Conservation (phyloP, 1,140 invertebrate genomes). For the Leptinotarsa defecta region DNA sequence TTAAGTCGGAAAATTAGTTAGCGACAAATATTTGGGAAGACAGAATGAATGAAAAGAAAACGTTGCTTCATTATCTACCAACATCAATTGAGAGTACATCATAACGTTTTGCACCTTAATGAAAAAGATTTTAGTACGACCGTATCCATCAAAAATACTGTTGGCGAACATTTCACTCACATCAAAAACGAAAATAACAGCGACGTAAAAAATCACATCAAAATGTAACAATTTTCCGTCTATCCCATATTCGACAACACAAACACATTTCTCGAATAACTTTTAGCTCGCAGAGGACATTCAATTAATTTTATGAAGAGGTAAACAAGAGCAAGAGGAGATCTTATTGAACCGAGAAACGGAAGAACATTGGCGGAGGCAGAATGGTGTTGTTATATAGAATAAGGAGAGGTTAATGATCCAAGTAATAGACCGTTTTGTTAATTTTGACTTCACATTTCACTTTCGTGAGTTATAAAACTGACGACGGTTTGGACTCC, state of each 20-base stretch:
- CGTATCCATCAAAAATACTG: background rate
- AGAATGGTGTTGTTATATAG: background rate
- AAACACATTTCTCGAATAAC: slow-evolving; percentile 24
- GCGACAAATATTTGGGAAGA: too few species aligned
- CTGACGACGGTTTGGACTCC: too few species aligned
- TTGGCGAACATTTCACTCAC: background rate
- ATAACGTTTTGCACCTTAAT: slow-evolving; percentile 8
- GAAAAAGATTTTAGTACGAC: background rate
- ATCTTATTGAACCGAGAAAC: background rate
- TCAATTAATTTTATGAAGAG: slow-evolving; percentile 26
- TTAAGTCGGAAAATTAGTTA: too few species aligned
- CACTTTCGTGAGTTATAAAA: too few species aligned
- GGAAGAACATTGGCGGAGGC: slow-evolving; percentile 3
- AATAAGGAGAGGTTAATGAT: too few species aligned
- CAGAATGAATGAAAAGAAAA: background rate
- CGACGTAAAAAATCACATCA: slow-evolving; percentile 22
- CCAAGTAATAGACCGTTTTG: too few species aligned
- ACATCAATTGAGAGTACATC: background rate
- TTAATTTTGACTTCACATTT: too few species aligned
- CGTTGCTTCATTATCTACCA: background rate
- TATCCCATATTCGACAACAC: slow-evolving; percentile 11
- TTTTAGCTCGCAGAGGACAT: slow-evolving; percentile 18
- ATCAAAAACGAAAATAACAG: background rate
- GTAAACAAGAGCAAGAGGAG: slow-evolving; percentile 19
- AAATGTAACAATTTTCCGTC: slow-evolving; percentile 21